Percentiles rank a stretch among this genome's conserved stretches.
These are phyloP conservation scores for Apodemus sylvaticus DNA, from an alignment of 2,113 vertebrate genomes.

Conservation along the genomic window DNA sequence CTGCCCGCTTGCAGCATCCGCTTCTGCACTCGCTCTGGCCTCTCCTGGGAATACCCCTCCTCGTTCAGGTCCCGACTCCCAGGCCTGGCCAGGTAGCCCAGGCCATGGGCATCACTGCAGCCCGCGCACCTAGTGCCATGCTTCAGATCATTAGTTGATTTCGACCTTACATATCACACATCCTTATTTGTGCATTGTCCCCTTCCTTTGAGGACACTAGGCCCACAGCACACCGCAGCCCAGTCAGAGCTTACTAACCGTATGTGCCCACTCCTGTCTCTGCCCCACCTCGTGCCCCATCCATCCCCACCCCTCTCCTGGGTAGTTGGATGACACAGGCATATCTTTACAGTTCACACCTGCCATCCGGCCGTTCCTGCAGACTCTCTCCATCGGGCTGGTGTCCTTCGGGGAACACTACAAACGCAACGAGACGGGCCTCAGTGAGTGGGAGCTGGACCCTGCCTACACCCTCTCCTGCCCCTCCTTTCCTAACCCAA, in stretches of 20 bases:
- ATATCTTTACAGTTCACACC: conserved; percentile 89
- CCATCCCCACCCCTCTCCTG: not conserved
- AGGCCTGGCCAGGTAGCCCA: not conserved
- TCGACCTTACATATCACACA: not conserved
- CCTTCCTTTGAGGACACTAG: not conserved
- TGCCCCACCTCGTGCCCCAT: not conserved
- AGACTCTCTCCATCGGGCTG: conserved; percentile 93
- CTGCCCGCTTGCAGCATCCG: not conserved
- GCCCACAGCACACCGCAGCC: not conserved
- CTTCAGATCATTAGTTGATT: not conserved
- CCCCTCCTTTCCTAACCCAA: conserved; percentile 38
- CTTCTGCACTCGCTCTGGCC: not conserved
- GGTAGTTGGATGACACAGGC: not conserved
- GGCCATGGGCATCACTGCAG: not conserved
- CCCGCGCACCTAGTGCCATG: not conserved
- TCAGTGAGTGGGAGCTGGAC: conserved; percentile 85
- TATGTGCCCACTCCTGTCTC: not conserved
- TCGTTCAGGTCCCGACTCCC: not conserved
- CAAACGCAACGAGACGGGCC: conserved; percentile 89
- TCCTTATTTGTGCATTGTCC: not conserved
- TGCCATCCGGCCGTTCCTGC: conserved; percentile 92
- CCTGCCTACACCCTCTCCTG: not conserved
- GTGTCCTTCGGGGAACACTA: conserved; percentile 96
- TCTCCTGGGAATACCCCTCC: not conserved
- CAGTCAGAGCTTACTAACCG: not conserved